Conservation (phyloP, 1,140 invertebrate genomes). For the Gerris buenoi region DNA sequence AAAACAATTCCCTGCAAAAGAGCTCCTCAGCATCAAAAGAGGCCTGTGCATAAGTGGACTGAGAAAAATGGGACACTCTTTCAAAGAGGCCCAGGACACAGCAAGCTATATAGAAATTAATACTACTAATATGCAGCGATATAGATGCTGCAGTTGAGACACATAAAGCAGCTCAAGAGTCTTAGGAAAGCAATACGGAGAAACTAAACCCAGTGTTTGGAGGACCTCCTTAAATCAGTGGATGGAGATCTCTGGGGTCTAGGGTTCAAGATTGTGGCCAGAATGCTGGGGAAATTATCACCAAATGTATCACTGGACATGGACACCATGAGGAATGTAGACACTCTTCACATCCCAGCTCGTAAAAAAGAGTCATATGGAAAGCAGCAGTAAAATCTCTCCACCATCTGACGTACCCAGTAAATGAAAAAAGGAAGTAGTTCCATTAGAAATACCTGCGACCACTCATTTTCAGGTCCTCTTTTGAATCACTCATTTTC, state of each 20-base stretch:
- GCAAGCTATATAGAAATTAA: no score
- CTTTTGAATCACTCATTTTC: no score
- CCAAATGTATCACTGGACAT: background rate
- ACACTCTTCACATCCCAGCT: background rate
- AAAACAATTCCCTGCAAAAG: no score
- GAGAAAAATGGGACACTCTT: no score
- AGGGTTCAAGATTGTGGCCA: background rate
- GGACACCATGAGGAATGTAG: background rate
- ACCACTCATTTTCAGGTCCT: no score
- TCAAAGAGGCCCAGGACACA: no score
- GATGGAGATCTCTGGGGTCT: background rate
- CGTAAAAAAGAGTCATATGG: background rate
- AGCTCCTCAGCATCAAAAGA: no score
- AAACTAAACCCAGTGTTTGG: background rate
- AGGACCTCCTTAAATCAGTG: background rate
- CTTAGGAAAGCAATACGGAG: background rate
- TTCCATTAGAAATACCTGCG: no score
- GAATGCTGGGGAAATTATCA: background rate
- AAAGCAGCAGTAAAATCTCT: background rate
- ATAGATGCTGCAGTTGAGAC: constrained; percentile 25
- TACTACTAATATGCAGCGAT: no score
- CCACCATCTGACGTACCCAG: no score
- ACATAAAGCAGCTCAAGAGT: constrained; percentile 21
- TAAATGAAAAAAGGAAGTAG: no score
- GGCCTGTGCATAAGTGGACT: no score